A percentile compares a stretch with the other conserved stretches of the same genome.
These are phyloP conservation scores for Bombus balteatus DNA, from an alignment of 1,140 invertebrate genomes.

Conservation along the genomic window DNA sequence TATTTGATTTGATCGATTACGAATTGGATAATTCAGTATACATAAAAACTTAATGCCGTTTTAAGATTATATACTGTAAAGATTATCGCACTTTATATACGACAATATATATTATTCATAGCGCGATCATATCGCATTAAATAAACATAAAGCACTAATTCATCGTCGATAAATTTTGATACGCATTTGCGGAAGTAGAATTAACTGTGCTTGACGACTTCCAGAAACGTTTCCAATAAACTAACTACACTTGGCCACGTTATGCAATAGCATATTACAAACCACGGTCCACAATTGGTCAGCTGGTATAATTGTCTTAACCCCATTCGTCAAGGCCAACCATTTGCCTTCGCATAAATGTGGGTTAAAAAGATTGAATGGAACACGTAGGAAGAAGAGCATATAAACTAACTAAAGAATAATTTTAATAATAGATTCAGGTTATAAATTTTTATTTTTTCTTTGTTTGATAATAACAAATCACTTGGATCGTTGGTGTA, in stretches of 20 bases:
- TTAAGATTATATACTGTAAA: neutral
- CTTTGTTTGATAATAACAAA: neutral
- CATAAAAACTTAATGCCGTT: no score
- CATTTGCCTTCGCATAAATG: neutral
- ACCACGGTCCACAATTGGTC: neutral
- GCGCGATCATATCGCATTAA: neutral
- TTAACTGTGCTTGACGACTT: neutral
- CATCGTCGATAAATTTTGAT: neutral
- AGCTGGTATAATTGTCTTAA: conserved; percentile 4
- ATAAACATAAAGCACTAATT: neutral
- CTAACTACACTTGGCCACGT: neutral
- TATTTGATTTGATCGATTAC: no score
- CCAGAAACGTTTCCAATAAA: neutral
- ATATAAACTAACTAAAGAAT: neutral
- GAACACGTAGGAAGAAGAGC: neutral
- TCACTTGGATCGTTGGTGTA: neutral
- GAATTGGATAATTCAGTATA: no score
- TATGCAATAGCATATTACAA: conserved; percentile 19
- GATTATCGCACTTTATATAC: neutral
- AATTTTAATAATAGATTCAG: neutral
- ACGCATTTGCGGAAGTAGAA: neutral
- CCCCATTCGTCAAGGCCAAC: conserved; percentile 15
- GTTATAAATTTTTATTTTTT: neutral
- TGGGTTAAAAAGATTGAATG: neutral
- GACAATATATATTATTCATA: neutral